Evolutionary conservation across 2,888 invertebrate species (phyloP).

Genomic region (Baronia brevicornis): DNA sequence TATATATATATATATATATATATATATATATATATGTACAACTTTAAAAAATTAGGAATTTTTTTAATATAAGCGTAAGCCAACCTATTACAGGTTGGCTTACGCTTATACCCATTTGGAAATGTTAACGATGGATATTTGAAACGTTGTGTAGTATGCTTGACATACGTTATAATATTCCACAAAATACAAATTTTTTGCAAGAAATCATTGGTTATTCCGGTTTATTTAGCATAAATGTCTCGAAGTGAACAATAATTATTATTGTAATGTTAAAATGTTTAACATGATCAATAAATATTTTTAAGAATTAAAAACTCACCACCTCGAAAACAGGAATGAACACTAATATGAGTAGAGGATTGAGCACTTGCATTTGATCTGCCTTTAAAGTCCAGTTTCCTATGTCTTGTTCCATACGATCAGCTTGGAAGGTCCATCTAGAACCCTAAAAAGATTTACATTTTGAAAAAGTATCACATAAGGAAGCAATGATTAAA

Average conservation of each 20-base stretch:
- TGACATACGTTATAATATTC: no score
- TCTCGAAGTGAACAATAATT: neutral
- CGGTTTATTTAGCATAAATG: no score
- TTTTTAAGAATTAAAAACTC: conserved; percentile 23
- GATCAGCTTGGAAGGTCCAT: conserved; percentile 94
- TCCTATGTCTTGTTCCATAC: conserved; percentile 89
- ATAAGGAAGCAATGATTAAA: no score
- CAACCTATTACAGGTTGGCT: no score
- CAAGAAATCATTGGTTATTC: no score
- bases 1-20: no score
- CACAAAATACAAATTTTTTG: no score
- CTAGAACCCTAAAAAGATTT: conserved; percentile 80
- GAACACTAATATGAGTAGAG: conserved; percentile 86
- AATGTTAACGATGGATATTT: no score
- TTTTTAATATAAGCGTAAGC: neutral
- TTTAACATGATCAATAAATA: neutral
- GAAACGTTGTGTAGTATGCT: no score
- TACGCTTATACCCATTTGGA: neutral
- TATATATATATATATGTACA: no score
- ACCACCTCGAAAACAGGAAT: conserved; percentile 89
- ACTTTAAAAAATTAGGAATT: conserved; percentile 1
- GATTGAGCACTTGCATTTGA: conserved; percentile 96
- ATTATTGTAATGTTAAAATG: neutral
- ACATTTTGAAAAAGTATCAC: no score
- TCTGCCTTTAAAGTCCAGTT: conserved; percentile 88